Conservation (phyloP, 2,113 vertebrate species). For the Rousettus leschenaultii region DNA sequence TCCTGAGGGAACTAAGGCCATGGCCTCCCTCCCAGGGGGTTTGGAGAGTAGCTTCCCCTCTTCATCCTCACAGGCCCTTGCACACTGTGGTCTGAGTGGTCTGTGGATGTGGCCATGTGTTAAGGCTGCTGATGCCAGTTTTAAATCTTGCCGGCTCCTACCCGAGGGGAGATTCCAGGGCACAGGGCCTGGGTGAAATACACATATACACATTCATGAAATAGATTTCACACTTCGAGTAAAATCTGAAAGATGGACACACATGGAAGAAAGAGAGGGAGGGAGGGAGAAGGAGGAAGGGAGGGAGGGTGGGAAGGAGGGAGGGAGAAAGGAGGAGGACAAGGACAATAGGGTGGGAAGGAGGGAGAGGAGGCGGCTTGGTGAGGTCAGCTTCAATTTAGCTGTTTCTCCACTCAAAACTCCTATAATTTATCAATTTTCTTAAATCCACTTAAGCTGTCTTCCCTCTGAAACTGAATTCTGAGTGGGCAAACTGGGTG, state of each 20-base stretch:
- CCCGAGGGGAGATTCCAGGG: constrained; percentile 31
- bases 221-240: neutral
- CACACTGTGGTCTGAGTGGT: constrained; percentile 9
- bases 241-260: neutral
- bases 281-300: neutral
- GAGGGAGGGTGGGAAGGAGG: no score
- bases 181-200: neutral
- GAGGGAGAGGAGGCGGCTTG: no score
- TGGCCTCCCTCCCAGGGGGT: neutral
- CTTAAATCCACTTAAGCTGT: neutral
- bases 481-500: neutral
- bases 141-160: neutral
- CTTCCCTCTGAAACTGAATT: neutral
- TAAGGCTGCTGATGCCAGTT: neutral
- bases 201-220: neutral
- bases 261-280: neutral
- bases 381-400: neutral
- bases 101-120: neutral
- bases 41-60: neutral
- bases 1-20: neutral
- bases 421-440: neutral
- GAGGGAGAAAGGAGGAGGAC: no score
- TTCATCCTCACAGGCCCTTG: neutral
- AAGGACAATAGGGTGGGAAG: accelerated
- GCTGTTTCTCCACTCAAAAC: neutral